These are phyloP conservation scores for Bicyclus anynana DNA, from an alignment of 1,140 invertebrate species.

Conservation along the genomic window DNA sequence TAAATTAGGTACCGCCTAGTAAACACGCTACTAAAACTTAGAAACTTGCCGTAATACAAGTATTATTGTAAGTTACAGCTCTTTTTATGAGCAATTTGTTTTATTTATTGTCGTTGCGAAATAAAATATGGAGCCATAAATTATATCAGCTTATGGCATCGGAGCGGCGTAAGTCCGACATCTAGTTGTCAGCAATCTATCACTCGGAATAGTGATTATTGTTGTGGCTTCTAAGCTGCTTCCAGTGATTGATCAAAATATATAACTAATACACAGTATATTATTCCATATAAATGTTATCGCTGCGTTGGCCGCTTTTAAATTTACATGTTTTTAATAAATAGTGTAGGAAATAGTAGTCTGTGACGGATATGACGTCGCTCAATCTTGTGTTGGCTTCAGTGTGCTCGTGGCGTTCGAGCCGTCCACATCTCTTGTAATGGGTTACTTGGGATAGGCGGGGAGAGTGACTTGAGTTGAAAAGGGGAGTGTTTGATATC, in stretches of 20 bases:
- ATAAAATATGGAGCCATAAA: not conserved
- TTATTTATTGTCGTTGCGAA: not conserved
- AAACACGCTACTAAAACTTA: not conserved
- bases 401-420: too few relatives aligned
- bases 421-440: too few relatives aligned
- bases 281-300: not conserved
- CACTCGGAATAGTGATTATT: not conserved
- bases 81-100: slow-evolving; percentile 10
- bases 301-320: too few relatives aligned
- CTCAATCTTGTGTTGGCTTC: too few relatives aligned
- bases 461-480: too few relatives aligned
- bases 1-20: not conserved
- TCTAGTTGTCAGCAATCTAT: not conserved
- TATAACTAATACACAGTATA: not conserved
- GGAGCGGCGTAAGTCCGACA: not conserved
- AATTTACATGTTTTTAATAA: too few relatives aligned
- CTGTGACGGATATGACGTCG: too few relatives aligned
- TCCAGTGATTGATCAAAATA: not conserved
- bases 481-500: too few relatives aligned
- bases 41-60: not conserved
- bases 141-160: not conserved
- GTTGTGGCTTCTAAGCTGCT: not conserved
- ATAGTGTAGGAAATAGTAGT: too few relatives aligned
- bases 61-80: not conserved
- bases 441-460: too few relatives aligned